Conservation (phyloP, 2,113 vertebrate genomes). For the Solea solea region DNA sequence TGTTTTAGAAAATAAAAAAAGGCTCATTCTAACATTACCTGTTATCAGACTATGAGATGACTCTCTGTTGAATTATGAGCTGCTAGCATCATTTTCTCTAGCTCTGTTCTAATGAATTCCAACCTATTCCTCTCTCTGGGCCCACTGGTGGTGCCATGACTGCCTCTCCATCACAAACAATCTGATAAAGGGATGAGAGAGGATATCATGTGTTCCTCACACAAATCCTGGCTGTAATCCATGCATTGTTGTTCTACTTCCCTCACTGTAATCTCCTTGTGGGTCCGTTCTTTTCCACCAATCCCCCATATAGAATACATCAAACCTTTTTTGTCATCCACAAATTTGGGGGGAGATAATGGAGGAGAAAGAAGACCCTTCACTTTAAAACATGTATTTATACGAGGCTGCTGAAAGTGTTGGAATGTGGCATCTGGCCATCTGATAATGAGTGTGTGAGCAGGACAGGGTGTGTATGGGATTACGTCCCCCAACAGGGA, state of each 20-base stretch:
- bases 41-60: slow-evolving; percentile 37
- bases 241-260: slow-evolving; percentile 78
- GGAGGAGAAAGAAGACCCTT: slow-evolving; percentile 16
- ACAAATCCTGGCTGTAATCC: slow-evolving; percentile 82
- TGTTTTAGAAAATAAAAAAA: slow-evolving; percentile 10
- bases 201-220: slow-evolving; percentile 80
- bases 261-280: slow-evolving; percentile 66
- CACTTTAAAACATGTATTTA: background rate
- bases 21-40: slow-evolving; percentile 14
- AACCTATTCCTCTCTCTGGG: slow-evolving; percentile 51
- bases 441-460: slow-evolving; percentile 62
- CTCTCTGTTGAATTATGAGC: slow-evolving; percentile 45
- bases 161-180: slow-evolving; percentile 69
- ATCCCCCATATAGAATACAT: slow-evolving; percentile 50
- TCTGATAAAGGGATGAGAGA: slow-evolving; percentile 81
- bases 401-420: too few species aligned
- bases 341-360: slow-evolving; percentile 35
- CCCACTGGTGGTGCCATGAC: slow-evolving; percentile 14
- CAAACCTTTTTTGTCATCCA: slow-evolving; percentile 34
- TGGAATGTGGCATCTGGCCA: slow-evolving; percentile 21
- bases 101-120: slow-evolving; percentile 67
- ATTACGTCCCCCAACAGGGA: slow-evolving; percentile 57
- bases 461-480: slow-evolving; percentile 29
- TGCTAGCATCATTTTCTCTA: slow-evolving; percentile 47
- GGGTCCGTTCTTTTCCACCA: slow-evolving; percentile 54